phyloP scores from a whole-genome alignment of 92 coral and sea anemone species.

The Epizoanthus illoricatus region DNA sequence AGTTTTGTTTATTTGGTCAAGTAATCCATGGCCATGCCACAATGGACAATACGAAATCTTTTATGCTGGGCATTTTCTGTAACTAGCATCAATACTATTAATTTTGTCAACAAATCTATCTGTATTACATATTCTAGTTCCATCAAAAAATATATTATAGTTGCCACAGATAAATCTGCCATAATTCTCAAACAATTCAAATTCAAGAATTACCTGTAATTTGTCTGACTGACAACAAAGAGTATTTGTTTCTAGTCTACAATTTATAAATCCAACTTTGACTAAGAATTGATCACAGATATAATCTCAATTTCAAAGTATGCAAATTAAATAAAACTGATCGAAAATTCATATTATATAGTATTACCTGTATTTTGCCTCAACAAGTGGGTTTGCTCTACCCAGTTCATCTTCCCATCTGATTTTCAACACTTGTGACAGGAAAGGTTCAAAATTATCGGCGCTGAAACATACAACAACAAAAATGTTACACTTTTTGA shows the following conservation, averaged over 20 bases:
- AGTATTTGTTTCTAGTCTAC: constrained; percentile 17
- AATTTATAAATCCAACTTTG: neutral
- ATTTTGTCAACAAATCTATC: neutral
- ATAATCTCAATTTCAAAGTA: constrained; percentile 6
- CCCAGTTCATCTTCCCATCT: constrained; percentile 97
- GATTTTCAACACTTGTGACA: constrained; percentile 89
- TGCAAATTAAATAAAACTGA: constrained; percentile 13
- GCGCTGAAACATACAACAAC: constrained; percentile 68
- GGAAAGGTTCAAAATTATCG: constrained; percentile 88
- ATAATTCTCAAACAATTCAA: neutral
- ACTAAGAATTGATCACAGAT: neutral
- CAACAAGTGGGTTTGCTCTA: constrained; percentile 78
- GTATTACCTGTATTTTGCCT: constrained; percentile 75
- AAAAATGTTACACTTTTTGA: constrained; percentile 32
- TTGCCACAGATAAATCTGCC: too few species aligned
- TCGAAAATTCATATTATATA: neutral
- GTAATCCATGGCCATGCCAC: neutral
- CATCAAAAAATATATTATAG: neutral
- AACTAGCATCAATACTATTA: too few species aligned
- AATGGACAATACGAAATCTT: too few species aligned
- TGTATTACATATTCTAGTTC: neutral
- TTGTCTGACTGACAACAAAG: constrained; percentile 24
- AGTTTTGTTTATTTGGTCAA: neutral
- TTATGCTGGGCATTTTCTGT: too few species aligned
- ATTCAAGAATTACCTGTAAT: neutral